These are phyloP conservation scores for Chalcis sispes DNA, from an alignment of 2,888 invertebrate genomes.

Conservation along the genomic window DNA sequence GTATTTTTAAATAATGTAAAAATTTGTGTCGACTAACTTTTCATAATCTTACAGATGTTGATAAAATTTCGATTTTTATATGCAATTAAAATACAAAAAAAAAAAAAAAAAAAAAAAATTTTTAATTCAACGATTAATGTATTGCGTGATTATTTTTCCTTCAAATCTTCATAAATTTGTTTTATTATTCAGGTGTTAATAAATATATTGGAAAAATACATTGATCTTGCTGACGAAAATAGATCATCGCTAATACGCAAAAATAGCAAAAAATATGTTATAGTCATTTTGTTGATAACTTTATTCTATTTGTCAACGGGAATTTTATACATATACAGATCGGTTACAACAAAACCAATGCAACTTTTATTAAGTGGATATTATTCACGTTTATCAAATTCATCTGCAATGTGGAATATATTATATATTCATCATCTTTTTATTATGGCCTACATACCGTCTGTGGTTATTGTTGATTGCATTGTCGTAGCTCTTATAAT, in stretches of 20 bases:
- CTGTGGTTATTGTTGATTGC: neutral
- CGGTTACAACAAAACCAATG: neutral
- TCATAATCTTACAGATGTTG: too few species aligned
- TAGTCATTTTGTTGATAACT: neutral
- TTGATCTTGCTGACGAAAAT: neutral
- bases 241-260: neutral
- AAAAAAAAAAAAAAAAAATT: neutral
- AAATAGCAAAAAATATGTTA: neutral
- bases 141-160: too few species aligned
- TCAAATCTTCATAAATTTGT: too few species aligned
- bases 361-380: neutral
- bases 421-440: neutral
- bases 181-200: neutral
- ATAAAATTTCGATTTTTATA: neutral
- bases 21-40: too few species aligned
- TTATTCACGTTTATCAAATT: neutral
- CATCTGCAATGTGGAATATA: neutral
- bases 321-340: neutral
- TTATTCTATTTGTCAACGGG: neutral
- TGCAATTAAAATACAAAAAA: neutral
- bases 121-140: neutral
- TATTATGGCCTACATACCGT: neutral
- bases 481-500: neutral
- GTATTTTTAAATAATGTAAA: neutral
- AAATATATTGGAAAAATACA: neutral